Evolutionary conservation across 2,888 invertebrate genomes (phyloP).

Genomic region (Leptinotarsa haldemani): DNA sequence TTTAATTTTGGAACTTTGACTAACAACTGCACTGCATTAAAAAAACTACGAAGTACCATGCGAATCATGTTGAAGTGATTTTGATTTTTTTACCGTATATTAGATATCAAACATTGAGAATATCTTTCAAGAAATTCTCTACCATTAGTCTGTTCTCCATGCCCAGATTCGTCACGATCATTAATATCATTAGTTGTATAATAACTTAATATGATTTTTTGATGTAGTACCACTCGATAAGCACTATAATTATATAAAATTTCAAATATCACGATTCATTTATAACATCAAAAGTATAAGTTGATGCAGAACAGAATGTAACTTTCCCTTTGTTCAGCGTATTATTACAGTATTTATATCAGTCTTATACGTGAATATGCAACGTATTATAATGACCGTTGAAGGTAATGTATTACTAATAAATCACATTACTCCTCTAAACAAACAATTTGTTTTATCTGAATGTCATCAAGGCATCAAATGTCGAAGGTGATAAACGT

Average conservation of each 20-base stretch:
- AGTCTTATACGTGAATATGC: conserved; percentile 33
- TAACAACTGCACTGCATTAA: no score
- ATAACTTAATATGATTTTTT: conserved; percentile 36
- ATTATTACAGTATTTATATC: conserved; percentile 41
- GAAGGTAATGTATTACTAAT: conserved; percentile 36
- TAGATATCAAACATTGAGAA: not conserved
- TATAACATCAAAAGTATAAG: conserved; percentile 41
- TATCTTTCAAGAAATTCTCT: not conserved
- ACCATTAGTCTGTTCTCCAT: not conserved
- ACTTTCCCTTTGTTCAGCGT: conserved; percentile 36
- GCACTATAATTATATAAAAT: conserved; percentile 41
- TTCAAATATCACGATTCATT: conserved; percentile 41
- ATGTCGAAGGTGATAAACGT: conserved; percentile 26
- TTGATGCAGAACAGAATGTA: conserved; percentile 33
- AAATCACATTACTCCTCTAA: conserved; percentile 34
- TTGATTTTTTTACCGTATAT: no score
- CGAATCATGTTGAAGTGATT: no score
- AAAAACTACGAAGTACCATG: no score
- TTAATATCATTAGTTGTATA: conserved; percentile 28
- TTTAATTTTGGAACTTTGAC: no score
- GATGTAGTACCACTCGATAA: conserved; percentile 33
- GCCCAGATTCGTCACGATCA: conserved; percentile 17
- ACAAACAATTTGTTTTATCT: conserved; percentile 45
- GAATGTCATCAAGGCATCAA: conserved; percentile 46
- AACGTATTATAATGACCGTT: conserved; percentile 37